Evolutionary conservation across 2,888 invertebrate genomes (phyloP), one percentile per base, ranked within the genome.

Genomic region (Brenthis hecate): DNA sequence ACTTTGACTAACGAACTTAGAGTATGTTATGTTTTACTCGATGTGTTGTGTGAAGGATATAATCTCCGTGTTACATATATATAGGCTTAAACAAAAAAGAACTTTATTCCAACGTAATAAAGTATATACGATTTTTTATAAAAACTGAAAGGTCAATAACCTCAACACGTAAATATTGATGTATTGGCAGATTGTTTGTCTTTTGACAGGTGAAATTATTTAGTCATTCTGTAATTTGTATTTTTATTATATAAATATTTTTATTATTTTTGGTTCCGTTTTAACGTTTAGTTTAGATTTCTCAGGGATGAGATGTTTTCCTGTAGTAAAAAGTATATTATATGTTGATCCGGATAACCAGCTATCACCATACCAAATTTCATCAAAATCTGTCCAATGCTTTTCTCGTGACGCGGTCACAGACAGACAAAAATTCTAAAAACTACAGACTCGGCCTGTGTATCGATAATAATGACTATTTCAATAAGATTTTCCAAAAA

Each of bases 131-230:
- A 64, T 60, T 66, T 69, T 72, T 71, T 58, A 66, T 56, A 32
- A 54, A 48, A 53, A 55, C 14, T 55, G 56, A 58, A 47, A 74
- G 78, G 78, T 78, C 79, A 74, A 71, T 56, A 74, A 76, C 74
- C 79, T 76, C 73, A 72, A 60, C 63, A 69, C 63, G 67, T 68
- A 68, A 69, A 69, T 72, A 68, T 75, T 72, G 71, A 69, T 70
- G 68, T 55, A 66, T 75, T 74, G 75, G 76, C 73, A 74, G 74
- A 75, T 72, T 74, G 74, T 70, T 77, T 73, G 73, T 72, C 70
- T 73, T 73, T 77, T 75, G 77, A 82, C 84, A 83, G 81, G 81
- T 85, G 83, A 68, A 64, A 48, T 55, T 23, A 75, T 72, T 74
- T 73, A 66, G 67, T 73, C 71, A 66, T 50, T 64, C 43, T 53